A percentile compares a stretch with the other conserved stretches of the same genome.
Conservation (phyloP, 2,113 vertebrate species). For the Corvus hawaiiensis region DNA sequence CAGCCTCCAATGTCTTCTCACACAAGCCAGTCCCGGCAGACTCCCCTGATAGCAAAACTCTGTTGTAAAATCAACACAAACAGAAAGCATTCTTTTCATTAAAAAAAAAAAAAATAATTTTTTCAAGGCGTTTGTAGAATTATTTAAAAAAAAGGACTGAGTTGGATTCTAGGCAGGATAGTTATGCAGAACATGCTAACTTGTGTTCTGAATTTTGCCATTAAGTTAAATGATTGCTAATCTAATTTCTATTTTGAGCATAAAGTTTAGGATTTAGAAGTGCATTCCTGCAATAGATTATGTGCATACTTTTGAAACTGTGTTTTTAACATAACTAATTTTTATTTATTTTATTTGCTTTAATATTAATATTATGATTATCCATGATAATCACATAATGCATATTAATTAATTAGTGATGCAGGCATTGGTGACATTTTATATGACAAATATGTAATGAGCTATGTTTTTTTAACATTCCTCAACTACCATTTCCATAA, state of each 20-base stretch:
- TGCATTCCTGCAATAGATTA: not conserved
- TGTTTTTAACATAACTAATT: not conserved
- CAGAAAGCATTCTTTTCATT: not conserved
- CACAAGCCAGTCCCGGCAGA: not conserved
- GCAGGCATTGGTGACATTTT: not conserved
- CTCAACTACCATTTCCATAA: not conserved
- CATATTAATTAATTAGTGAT: not conserved
- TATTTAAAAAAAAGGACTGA: not conserved
- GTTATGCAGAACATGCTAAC: not conserved
- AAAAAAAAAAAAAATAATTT: not conserved
- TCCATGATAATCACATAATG: not conserved
- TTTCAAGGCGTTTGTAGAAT: not conserved
- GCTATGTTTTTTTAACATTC: not conserved
- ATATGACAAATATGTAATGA: not conserved
- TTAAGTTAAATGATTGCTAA: not conserved
- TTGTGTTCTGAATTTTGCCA: not conserved
- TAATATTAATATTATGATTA: not conserved
- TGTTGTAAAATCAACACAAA: fast-evolving
- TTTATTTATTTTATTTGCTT: not conserved
- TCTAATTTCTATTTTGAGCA: not conserved
- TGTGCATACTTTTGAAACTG: not conserved
- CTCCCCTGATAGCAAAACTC: not conserved
- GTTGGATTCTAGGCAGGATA: not conserved
- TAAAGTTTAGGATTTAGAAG: not conserved
- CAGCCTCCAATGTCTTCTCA: not conserved